A percentile compares a stretch with the other conserved stretches of the same genome.
These are phyloP conservation scores for Stenurella melanura DNA, from an alignment of 2,888 invertebrate species.

Conservation along the genomic window DNA sequence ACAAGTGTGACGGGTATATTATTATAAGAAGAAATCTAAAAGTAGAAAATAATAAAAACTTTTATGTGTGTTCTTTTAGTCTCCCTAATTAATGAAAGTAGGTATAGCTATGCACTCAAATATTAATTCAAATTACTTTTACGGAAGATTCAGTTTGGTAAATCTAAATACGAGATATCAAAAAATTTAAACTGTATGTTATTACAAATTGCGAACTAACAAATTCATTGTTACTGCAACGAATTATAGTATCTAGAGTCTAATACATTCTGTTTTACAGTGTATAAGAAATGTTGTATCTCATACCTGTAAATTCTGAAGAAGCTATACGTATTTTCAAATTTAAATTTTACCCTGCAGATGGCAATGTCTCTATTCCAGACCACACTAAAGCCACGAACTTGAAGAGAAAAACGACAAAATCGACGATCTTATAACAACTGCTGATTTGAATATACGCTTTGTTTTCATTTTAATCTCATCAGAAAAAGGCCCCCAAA, in stretches of 20 bases:
- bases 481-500: neutral
- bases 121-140: too few relatives aligned
- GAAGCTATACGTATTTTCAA: slow-evolving; percentile 43
- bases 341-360: slow-evolving; percentile 50
- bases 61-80: too few relatives aligned
- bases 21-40: too few relatives aligned
- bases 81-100: too few relatives aligned
- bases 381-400: slow-evolving; percentile 49
- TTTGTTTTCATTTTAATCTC: neutral
- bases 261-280: slow-evolving; percentile 14
- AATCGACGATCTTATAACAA: slow-evolving; percentile 25
- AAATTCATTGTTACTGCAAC: too few relatives aligned
- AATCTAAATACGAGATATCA: too few relatives aligned
- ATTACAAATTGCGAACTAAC: too few relatives aligned
- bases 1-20: too few relatives aligned
- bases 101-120: too few relatives aligned
- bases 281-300: slow-evolving; percentile 19
- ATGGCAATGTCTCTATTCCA: slow-evolving; percentile 51
- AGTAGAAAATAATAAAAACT: too few relatives aligned
- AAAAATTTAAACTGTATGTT: too few relatives aligned
- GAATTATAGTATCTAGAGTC: neutral
- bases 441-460: slow-evolving; percentile 36
- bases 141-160: too few relatives aligned
- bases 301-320: slow-evolving; percentile 32
- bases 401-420: slow-evolving; percentile 26